Percentiles rank a stretch among this genome's conserved stretches.
Evolutionary conservation across 2,113 vertebrate species (phyloP).

Genomic region (Malaclemys terrapin): DNA sequence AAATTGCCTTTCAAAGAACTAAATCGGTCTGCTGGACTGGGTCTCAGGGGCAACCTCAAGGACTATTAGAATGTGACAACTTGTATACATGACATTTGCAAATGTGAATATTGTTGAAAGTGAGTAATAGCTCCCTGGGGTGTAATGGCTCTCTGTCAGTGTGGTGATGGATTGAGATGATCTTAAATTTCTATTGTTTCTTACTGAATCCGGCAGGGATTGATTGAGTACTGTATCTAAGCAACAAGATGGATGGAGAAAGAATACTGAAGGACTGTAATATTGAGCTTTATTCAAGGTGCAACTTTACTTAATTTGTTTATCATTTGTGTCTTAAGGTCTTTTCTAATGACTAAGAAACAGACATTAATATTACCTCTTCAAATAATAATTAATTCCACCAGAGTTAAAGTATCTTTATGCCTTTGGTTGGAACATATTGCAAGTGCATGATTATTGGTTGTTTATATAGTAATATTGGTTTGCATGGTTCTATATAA

Average conservation of each 20-base stretch:
- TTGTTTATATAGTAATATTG: neutral
- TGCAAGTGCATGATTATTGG: neutral
- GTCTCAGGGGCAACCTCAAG: fast-evolving
- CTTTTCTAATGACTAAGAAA: neutral
- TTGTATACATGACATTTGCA: fast-evolving
- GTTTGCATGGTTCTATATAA: neutral
- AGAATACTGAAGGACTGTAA: neutral
- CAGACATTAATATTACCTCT: neutral
- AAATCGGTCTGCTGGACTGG: fast-evolving
- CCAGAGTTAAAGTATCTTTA: neutral
- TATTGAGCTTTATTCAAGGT: neutral
- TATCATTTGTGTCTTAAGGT: neutral
- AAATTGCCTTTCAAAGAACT: neutral
- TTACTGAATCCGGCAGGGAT: conserved; percentile 48
- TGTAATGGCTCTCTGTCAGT: conserved; percentile 50
- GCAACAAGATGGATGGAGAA: conserved; percentile 51
- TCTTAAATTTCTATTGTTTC: conserved; percentile 69
- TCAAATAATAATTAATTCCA: neutral
- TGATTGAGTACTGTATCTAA: conserved; percentile 58
- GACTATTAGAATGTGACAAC: neutral
- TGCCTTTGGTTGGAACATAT: neutral
- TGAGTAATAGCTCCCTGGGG: conserved; percentile 1
- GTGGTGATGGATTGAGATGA: conserved; percentile 72
- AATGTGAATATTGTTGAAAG: neutral
- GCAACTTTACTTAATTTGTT: neutral